A percentile compares a stretch with the other conserved stretches of the same genome.
Conservation (phyloP, 2,797 vertebrate genomes). For the Buphagus erythrorhynchus region DNA sequence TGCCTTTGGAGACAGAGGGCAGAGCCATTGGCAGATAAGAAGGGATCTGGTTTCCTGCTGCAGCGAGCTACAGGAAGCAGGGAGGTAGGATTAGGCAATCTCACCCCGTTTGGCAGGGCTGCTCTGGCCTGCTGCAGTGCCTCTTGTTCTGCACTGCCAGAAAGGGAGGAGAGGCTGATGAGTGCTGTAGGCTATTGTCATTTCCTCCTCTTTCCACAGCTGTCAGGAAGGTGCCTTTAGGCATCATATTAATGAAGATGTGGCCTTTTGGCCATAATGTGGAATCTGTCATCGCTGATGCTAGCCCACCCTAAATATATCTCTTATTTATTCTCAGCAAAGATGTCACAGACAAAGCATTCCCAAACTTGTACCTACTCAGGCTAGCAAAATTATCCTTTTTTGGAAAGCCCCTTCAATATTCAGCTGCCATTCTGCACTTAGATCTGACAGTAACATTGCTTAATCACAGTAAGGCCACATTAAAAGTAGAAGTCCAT, state of each 20-base stretch:
- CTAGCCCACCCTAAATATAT: background rate
- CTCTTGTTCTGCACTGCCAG: background rate
- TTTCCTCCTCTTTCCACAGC: constrained; percentile 7
- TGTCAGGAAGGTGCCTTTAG: constrained; percentile 37
- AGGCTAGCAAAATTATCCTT: background rate
- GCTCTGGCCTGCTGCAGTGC: background rate
- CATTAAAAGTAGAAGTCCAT: background rate
- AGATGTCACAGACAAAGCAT: background rate
- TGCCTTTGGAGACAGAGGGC: background rate
- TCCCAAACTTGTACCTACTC: background rate
- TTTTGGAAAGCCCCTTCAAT: background rate
- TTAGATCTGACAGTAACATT: fast-evolving
- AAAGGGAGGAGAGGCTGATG: constrained; percentile 21
- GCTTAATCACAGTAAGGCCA: background rate
- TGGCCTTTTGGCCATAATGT: constrained; percentile 28
- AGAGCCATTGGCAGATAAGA: background rate
- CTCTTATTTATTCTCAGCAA: background rate
- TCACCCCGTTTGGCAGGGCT: background rate
- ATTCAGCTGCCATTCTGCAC: background rate
- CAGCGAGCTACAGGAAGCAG: background rate
- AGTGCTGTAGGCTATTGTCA: constrained; percentile 28
- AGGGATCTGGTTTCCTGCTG: background rate
- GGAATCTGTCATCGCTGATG: background rate
- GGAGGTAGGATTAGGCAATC: background rate
- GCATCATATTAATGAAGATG: constrained; percentile 48